phyloP scores from a whole-genome alignment of 2,888 invertebrate genomes.

The Cylloceria caligata region DNA sequence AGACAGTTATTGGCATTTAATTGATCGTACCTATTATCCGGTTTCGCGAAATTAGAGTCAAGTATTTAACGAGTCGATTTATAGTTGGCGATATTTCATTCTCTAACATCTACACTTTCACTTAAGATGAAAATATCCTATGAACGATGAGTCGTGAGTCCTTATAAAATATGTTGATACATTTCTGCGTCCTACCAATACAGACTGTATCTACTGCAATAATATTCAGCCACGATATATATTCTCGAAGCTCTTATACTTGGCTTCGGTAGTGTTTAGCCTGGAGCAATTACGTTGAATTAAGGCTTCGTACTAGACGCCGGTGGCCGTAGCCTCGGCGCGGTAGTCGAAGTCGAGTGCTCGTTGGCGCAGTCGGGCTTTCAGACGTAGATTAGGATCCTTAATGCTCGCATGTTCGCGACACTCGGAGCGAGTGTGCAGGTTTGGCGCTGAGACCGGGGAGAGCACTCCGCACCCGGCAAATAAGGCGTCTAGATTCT shows the following conservation, averaged over 20 bases:
- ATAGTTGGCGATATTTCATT: slow-evolving; percentile 7
- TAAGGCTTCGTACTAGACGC: slow-evolving; percentile 59
- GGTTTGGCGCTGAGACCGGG: slow-evolving; percentile 21
- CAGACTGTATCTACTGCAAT: slow-evolving; percentile 15
- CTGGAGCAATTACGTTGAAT: slow-evolving; percentile 62
- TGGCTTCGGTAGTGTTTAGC: slow-evolving; percentile 51
- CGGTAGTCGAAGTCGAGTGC: slow-evolving; percentile 60
- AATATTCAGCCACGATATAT: not conserved
- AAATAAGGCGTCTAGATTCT: slow-evolving; percentile 83
- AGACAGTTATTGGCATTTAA: slow-evolving; percentile 61
- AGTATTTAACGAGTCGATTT: slow-evolving; percentile 55
- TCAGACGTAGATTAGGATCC: slow-evolving; percentile 81
- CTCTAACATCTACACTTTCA: not conserved
- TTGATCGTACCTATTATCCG: slow-evolving; percentile 57
- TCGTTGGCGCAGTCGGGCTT: slow-evolving; percentile 69
- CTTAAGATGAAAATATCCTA: not conserved
- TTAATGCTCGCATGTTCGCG: slow-evolving; percentile 82
- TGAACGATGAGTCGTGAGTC: not conserved
- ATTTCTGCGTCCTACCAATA: slow-evolving; percentile 7
- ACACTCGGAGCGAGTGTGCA: slow-evolving; percentile 75
- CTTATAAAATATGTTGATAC: not conserved
- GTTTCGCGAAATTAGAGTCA: slow-evolving; percentile 32
- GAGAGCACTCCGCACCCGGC: slow-evolving; percentile 72
- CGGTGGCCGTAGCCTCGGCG: slow-evolving; percentile 28
- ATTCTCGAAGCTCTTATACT: slow-evolving; percentile 33